phyloP scores from a whole-genome alignment of 2,113 vertebrate genomes.

The Neofelis nebulosa region DNA sequence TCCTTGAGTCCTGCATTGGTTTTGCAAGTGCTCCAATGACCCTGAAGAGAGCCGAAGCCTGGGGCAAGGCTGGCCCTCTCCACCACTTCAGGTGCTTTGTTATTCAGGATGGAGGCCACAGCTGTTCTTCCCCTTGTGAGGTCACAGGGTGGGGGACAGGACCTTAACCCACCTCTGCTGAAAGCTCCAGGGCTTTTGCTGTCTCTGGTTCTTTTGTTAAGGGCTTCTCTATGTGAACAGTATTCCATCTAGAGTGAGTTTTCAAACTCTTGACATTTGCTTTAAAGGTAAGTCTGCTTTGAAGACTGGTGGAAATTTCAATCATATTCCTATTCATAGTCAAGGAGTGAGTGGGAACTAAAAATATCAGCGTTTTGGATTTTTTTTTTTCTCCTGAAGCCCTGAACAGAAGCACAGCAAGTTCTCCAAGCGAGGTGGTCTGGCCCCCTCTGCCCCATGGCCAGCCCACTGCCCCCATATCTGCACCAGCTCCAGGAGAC shows the following conservation, averaged over 20 bases:
- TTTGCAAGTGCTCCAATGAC: slow-evolving; percentile 8
- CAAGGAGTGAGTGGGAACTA: slow-evolving; percentile 47
- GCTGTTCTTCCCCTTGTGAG: background rate
- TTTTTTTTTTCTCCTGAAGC: slow-evolving; percentile 1
- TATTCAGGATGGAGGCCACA: background rate
- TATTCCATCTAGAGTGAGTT: slow-evolving; percentile 39
- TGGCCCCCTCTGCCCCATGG: background rate
- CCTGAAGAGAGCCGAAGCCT: background rate
- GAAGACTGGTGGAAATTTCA: slow-evolving; percentile 69
- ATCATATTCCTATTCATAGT: slow-evolving; percentile 64
- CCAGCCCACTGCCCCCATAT: background rate
- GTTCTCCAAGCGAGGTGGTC: background rate
- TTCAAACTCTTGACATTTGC: slow-evolving; percentile 71
- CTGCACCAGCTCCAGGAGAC: background rate
- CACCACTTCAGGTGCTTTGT: background rate
- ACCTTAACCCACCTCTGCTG: background rate
- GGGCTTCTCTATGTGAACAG: background rate
- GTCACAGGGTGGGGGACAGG: background rate
- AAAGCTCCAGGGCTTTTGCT: background rate
- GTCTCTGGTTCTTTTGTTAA: background rate
- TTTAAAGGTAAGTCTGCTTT: slow-evolving; percentile 73
- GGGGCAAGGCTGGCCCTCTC: background rate
- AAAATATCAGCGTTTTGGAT: slow-evolving; percentile 61
- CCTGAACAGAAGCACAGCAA: slow-evolving; percentile 14
- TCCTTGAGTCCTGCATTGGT: background rate